A percentile compares a stretch with the other conserved stretches of the same genome.
Evolutionary conservation across 2,888 invertebrate genomes (phyloP).

Genomic region (Quadriops clusia): DNA sequence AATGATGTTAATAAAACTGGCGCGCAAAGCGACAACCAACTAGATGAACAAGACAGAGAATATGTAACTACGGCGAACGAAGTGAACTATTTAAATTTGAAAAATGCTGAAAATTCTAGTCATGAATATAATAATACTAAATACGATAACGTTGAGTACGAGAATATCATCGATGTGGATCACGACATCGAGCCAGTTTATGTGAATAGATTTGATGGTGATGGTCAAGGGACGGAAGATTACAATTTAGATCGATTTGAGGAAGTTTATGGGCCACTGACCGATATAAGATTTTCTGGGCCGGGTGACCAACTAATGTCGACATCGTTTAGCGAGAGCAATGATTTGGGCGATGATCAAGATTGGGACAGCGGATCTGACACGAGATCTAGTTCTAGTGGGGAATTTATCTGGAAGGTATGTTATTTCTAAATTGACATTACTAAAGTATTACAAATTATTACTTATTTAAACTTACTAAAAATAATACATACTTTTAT

Average conservation of each 20-base stretch:
- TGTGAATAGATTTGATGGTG: constrained; percentile 10
- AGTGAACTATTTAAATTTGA: too few relatives aligned
- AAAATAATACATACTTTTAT: too few relatives aligned
- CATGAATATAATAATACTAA: constrained; percentile 3
- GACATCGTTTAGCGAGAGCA: constrained; percentile 39
- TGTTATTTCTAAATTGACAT: constrained; percentile 18
- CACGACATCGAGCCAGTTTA: constrained; percentile 8
- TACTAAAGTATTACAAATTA: too few relatives aligned
- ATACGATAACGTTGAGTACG: constrained; percentile 24
- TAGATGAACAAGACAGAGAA: too few relatives aligned
- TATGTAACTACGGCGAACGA: too few relatives aligned
- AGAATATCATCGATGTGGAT: constrained; percentile 20
- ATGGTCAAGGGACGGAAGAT: constrained; percentile 16
- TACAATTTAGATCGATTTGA: constrained; percentile 13
- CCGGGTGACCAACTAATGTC: constrained; percentile 34
- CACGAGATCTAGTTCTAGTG: constrained; percentile 60
- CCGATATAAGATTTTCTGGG: constrained; percentile 35
- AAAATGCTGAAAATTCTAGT: constrained; percentile 8
- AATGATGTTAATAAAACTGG: too few relatives aligned
- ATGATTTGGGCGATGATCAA: constrained; percentile 42
- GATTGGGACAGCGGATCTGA: constrained; percentile 63
- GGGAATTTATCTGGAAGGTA: constrained; percentile 73
- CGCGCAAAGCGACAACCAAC: too few relatives aligned
- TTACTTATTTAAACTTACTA: too few relatives aligned
- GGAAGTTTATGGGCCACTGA: constrained; percentile 30